Evolutionary conservation across 2,113 vertebrate genomes (phyloP).

Genomic region (Ancistrus triradiatus): DNA sequence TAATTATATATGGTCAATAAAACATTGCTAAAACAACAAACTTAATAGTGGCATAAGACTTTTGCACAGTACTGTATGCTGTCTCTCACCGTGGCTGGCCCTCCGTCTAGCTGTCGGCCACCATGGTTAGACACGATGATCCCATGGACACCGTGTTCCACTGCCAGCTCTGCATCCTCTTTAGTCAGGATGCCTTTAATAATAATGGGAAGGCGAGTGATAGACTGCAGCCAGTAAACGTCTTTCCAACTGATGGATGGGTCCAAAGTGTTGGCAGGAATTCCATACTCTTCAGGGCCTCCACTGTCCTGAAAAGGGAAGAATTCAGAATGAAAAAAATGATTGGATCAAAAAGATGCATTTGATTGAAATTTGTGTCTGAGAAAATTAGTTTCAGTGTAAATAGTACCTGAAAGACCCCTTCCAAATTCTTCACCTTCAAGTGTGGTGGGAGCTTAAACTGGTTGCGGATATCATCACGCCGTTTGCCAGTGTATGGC

Average conservation of each 20-base stretch:
- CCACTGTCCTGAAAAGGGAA: constrained; percentile 59
- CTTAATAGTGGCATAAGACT: neutral
- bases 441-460: constrained; percentile 77
- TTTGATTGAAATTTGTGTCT: too few species aligned
- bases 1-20: neutral
- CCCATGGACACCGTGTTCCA: constrained; percentile 82
- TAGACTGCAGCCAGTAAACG: constrained; percentile 79
- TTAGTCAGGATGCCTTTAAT: constrained; percentile 95
- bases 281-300: constrained; percentile 58
- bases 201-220: constrained; percentile 86
- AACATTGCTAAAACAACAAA: neutral
- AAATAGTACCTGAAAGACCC: constrained; percentile 76
- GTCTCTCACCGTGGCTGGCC: constrained; percentile 79
- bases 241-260: constrained; percentile 87
- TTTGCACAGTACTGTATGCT: too few species aligned
- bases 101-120: constrained; percentile 90
- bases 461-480: constrained; percentile 79
- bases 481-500: constrained; percentile 81
- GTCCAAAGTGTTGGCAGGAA: constrained; percentile 74
- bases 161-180: constrained; percentile 90
- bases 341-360: neutral
- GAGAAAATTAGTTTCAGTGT: neutral
- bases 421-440: constrained; percentile 80
- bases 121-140: constrained; percentile 96
- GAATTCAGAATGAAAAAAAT: neutral